Conservation (phyloP, 1,140 invertebrate species). For the Brachionus plicatilis region DNA sequence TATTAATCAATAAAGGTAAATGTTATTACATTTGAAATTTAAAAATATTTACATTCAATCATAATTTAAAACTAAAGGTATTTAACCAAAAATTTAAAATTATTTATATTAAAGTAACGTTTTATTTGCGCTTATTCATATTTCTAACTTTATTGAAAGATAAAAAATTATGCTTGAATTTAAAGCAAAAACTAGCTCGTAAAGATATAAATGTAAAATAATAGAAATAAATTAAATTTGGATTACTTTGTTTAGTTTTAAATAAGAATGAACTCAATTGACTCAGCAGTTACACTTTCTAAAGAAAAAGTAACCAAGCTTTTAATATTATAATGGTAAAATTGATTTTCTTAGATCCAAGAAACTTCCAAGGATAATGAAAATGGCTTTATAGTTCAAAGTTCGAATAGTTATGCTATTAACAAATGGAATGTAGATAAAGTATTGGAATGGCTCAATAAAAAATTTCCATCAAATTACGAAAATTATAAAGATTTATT, state of each 20-base stretch:
- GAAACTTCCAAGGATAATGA: not conserved
- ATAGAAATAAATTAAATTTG: not conserved
- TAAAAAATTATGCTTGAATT: constrained; percentile 17
- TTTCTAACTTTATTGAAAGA: not conserved
- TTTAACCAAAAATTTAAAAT: not conserved
- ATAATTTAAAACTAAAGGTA: not conserved
- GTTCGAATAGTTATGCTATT: not conserved
- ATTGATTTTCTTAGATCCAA: not conserved
- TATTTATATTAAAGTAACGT: not conserved
- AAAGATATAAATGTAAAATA: not conserved
- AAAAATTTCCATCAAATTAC: constrained; percentile 18
- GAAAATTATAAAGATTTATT: not conserved
- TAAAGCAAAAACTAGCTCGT: not conserved
- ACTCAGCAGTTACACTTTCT: not conserved
- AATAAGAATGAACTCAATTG: not conserved
- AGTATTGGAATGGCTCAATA: not conserved
- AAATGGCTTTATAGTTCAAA: not conserved
- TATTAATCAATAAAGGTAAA: no score
- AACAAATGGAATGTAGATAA: constrained; percentile 15
- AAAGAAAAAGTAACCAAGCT: not conserved
- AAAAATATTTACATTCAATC: no score
- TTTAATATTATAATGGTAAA: not conserved
- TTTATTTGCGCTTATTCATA: not conserved
- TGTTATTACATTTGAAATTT: no score
- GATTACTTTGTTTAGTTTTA: not conserved